Conservation (phyloP, 2,113 vertebrate species). For the Tricholaema leucomelas region DNA sequence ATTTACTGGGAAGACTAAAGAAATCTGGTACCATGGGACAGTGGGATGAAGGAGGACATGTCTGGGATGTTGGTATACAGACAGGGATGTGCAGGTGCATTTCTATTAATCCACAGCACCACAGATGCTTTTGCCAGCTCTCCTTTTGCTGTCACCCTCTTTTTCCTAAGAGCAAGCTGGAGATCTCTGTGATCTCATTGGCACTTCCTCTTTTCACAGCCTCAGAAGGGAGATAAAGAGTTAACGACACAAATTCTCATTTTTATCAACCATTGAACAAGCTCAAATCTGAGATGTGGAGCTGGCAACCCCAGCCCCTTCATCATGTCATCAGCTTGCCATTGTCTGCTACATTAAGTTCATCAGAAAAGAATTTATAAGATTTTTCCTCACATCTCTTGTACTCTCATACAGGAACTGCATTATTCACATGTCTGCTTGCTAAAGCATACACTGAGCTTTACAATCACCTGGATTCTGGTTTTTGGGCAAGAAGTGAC, state of each 20-base stretch:
- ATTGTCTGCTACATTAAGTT: conserved; percentile 32
- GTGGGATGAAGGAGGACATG: neutral
- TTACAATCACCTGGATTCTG: neutral
- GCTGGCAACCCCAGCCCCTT: neutral
- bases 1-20: neutral
- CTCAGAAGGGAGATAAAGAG: neutral
- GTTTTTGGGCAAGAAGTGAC: neutral
- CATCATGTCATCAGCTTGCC: neutral
- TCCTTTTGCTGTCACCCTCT: neutral
- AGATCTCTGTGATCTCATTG: neutral
- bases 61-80: neutral
- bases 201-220: neutral
- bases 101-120: neutral
- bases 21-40: neutral
- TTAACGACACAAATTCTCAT: conserved; percentile 4
- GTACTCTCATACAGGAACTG: neutral
- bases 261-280: neutral
- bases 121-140: neutral
- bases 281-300: neutral
- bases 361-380: conserved; percentile 29
- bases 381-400: neutral
- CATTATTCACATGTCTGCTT: neutral
- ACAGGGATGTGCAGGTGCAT: neutral
- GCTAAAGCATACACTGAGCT: neutral
- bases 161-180: neutral